Evolutionary conservation across 2,888 invertebrate species (phyloP).

Genomic region (Colletes collaris): DNA sequence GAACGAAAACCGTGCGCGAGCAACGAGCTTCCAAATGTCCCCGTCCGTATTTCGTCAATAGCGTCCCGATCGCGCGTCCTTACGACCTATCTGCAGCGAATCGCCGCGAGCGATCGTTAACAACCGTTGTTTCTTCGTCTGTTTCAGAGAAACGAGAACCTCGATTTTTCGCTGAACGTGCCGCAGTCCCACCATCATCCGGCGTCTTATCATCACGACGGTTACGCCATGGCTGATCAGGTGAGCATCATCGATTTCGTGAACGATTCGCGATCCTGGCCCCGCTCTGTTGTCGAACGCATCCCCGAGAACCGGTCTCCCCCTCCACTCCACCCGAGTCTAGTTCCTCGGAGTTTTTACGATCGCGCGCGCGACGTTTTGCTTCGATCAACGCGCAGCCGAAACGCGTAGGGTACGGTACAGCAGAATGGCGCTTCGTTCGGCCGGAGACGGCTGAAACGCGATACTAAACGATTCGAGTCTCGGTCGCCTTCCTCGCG

Average conservation of each 20-base stretch:
- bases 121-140: constrained; percentile 67
- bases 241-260: constrained; percentile 79
- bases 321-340: constrained; percentile 15
- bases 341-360: constrained; percentile 24
- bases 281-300: constrained; percentile 1
- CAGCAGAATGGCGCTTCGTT: background rate
- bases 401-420: background rate
- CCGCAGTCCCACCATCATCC: constrained; percentile 83
- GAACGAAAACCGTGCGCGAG: background rate
- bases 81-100: background rate
- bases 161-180: constrained; percentile 89
- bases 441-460: background rate
- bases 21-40: constrained; percentile 1
- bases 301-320: constrained; percentile 27
- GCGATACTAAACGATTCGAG: too few relatives aligned
- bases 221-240: constrained; percentile 92
- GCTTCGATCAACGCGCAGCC: background rate
- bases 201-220: constrained; percentile 86
- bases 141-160: constrained; percentile 90
- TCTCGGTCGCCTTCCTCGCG: too few relatives aligned
- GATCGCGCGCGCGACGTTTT: constrained; percentile 2
- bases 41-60: background rate
- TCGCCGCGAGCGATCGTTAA: constrained; percentile 3
- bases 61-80: background rate
- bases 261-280: background rate